Evolutionary conservation across 92 coral and sea anemone species (phyloP).

Genomic region (Porites lobata): DNA sequence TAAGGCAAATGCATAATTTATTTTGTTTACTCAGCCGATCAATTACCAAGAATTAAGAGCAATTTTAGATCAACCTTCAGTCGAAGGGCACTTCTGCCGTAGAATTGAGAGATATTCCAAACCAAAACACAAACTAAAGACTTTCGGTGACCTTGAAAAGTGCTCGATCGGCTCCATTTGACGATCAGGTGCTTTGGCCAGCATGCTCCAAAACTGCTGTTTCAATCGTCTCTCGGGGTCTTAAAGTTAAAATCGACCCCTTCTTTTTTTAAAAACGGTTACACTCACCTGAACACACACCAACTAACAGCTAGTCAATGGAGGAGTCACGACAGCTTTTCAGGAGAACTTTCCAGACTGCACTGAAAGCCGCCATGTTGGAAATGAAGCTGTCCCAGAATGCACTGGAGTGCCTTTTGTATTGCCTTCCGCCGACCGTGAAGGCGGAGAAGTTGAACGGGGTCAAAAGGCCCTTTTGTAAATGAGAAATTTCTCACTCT

Average conservation of each 20-base stretch:
- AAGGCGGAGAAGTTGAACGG: no score
- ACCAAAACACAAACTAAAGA: background rate
- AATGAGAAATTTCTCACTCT: no score
- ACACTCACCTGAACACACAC: background rate
- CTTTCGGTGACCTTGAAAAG: background rate
- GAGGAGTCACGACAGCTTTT: background rate
- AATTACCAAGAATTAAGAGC: background rate
- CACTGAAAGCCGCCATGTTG: slow-evolving; percentile 17
- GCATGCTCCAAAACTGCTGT: background rate
- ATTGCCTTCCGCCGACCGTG: no score
- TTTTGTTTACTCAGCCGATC: background rate
- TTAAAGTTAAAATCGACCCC: background rate
- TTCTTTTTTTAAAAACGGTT: background rate
- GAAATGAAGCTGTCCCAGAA: background rate
- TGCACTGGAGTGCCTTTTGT: background rate
- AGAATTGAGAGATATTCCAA: background rate
- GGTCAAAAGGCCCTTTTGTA: no score
- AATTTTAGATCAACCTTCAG: no score
- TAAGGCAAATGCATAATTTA: background rate
- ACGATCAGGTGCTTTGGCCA: background rate
- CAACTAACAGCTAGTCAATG: background rate
- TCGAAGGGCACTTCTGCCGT: background rate
- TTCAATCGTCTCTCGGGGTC: background rate
- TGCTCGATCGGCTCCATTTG: background rate
- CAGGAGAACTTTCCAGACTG: background rate